A percentile compares a stretch with the other conserved stretches of the same genome.
phyloP scores from a whole-genome alignment of 2,797 vertebrate genomes.

The Neostethus bicornis region DNA sequence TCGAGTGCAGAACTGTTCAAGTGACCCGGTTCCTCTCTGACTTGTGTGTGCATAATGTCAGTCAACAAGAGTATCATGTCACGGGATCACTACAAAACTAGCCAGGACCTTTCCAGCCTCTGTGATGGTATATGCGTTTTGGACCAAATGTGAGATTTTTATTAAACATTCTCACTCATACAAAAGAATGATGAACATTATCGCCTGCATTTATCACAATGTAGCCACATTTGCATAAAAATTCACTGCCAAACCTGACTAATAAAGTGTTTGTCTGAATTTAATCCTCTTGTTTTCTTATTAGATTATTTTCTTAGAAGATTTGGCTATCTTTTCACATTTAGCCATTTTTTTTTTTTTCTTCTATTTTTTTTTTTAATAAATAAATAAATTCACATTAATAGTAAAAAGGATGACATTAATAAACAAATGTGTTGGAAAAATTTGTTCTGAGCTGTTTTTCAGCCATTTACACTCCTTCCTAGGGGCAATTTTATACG shows the following conservation, averaged over 20 bases:
- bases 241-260: constrained; percentile 19
- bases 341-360: too few species aligned
- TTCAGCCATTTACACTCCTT: too few species aligned
- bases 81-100: constrained; percentile 32
- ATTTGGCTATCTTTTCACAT: not conserved
- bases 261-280: not conserved
- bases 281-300: not conserved
- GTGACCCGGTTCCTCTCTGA: constrained; percentile 24
- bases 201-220: constrained; percentile 3
- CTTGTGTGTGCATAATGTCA: constrained; percentile 9
- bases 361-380: not conserved
- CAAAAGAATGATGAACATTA: not conserved
- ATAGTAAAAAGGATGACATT: not conserved
- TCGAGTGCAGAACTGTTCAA: constrained; percentile 10
- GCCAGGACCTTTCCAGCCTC: not conserved
- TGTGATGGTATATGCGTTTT: constrained; percentile 2
- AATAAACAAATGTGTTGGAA: not conserved
- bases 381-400: not conserved
- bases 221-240: not conserved
- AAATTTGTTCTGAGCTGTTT: not conserved
- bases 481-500: too few species aligned
- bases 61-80: constrained; percentile 13
- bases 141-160: constrained; percentile 10
- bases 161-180: not conserved
- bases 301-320: not conserved